Evolutionary conservation across 1,140 invertebrate genomes (phyloP).

Genomic region (Ridgeia piscesae): DNA sequence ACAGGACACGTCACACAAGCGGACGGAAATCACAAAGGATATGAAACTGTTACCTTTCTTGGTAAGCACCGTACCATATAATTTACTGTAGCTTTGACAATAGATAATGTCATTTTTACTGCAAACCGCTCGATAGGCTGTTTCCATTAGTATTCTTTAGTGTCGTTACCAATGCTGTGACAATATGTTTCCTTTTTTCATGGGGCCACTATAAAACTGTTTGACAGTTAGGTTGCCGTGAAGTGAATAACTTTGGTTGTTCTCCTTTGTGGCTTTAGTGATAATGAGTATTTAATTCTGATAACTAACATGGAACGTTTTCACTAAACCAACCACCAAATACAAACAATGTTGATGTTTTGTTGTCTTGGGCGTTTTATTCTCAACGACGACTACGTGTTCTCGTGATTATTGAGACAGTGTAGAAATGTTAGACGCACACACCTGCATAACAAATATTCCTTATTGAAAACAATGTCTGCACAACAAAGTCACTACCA

Average conservation of each 20-base stretch:
- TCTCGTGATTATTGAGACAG: not conserved
- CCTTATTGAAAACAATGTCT: not conserved
- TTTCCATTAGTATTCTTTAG: not conserved
- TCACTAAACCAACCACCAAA: not conserved
- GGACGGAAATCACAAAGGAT: not conserved
- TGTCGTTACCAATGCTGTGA: not conserved
- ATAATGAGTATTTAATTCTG: not conserved
- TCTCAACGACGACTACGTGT: too few relatives aligned
- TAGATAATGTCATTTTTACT: not conserved
- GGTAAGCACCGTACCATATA: not conserved
- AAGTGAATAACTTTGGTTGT: not conserved
- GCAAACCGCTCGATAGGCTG: not conserved
- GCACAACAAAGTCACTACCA: not conserved
- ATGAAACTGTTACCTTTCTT: not conserved
- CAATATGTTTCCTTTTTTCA: not conserved
- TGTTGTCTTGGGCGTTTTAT: too few relatives aligned
- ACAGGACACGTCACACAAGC: not conserved
- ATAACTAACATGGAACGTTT: not conserved
- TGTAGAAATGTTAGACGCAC: not conserved
- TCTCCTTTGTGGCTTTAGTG: not conserved
- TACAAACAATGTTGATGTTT: not conserved
- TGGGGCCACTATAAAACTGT: not conserved
- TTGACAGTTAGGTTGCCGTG: not conserved
- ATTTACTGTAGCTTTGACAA: not conserved
- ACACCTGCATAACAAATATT: not conserved